These are phyloP conservation scores for Manis pentadactyla DNA, from an alignment of 2,797 vertebrate species.

Conservation along the genomic window DNA sequence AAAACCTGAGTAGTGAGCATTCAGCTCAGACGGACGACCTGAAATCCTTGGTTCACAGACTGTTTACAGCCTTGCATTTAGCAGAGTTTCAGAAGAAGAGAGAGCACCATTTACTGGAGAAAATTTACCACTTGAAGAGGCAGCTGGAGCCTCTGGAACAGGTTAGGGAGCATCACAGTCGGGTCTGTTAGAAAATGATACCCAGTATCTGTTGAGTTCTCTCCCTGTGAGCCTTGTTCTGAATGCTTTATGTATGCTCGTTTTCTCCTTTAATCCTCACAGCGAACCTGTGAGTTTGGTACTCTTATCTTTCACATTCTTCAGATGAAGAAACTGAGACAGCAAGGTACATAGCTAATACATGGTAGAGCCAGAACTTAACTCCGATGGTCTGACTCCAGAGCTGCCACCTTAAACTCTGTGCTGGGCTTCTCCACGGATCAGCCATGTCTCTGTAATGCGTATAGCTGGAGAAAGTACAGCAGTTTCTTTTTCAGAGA, in stretches of 20 bases:
- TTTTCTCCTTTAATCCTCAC: neutral
- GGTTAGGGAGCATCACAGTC: conserved; percentile 83
- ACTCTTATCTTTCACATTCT: neutral
- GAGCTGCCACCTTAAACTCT: neutral
- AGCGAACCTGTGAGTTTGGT: neutral
- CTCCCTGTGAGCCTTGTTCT: neutral
- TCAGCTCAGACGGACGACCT: conserved; percentile 87
- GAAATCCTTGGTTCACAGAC: conserved; percentile 92
- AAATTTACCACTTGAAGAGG: conserved; percentile 90
- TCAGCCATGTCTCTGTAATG: fast-evolving
- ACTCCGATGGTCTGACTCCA: neutral
- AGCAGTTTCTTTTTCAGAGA: neutral
- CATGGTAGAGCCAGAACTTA: neutral
- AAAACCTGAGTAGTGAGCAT: conserved; percentile 83
- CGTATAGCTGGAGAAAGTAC: fast-evolving
- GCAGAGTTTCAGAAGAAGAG: conserved; percentile 90
- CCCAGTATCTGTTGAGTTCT: neutral
- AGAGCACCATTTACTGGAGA: conserved; percentile 91
- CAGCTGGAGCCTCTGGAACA: conserved; percentile 94
- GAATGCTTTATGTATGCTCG: neutral
- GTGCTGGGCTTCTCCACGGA: neutral
- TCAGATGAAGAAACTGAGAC: neutral
- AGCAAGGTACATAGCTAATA: neutral
- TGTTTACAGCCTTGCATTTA: conserved; percentile 91
- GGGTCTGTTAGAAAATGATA: neutral